Conservation (phyloP, 2,797 vertebrate genomes). For the Furcifer pardalis region DNA sequence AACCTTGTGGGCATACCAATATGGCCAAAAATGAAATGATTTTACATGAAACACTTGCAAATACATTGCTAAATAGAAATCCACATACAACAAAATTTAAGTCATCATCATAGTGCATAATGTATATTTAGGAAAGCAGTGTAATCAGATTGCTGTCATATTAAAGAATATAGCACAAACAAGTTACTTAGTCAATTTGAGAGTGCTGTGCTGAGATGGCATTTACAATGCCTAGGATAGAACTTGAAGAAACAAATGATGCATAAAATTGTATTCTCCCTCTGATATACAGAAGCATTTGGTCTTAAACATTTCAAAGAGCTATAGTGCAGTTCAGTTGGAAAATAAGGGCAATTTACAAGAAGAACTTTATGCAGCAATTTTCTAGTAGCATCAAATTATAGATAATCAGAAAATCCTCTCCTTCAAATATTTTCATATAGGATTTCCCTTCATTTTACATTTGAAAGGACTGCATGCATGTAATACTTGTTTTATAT, state of each 20-base stretch:
- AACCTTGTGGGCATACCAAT: too few relatives aligned
- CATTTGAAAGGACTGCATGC: background rate
- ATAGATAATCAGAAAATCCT: background rate
- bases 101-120: background rate
- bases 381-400: background rate
- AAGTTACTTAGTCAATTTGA: background rate
- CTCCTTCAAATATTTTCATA: background rate
- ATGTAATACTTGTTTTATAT: background rate
- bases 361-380: background rate
- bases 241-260: background rate
- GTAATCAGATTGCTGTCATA: background rate
- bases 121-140: background rate
- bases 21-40: background rate
- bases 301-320: slow-evolving; percentile 19
- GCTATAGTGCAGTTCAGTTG: background rate
- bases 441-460: background rate
- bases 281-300: background rate
- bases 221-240: background rate
- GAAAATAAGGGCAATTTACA: background rate
- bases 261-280: slow-evolving; percentile 46
- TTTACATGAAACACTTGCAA: background rate
- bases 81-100: background rate
- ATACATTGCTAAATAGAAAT: background rate
- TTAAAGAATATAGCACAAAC: background rate
- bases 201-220: slow-evolving; percentile 28